These are phyloP conservation scores for Troglohyphantes excavatus DNA, from an alignment of 2,888 invertebrate species.

Conservation along the genomic window DNA sequence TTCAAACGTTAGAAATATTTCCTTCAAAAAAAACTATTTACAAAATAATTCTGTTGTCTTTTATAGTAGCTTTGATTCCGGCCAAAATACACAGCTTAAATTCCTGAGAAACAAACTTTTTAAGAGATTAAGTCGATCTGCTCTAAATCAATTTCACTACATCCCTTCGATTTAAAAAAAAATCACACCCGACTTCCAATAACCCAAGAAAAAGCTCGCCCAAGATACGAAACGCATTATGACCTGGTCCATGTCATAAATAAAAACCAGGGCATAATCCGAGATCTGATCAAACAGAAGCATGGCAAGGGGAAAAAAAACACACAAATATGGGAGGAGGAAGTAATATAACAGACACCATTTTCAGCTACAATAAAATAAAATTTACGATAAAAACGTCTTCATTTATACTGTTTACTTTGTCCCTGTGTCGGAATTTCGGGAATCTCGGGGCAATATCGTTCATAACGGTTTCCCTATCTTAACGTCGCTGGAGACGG, in stretches of 20 bases:
- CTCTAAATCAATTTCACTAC: constrained; percentile 1
- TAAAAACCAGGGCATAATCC: constrained; percentile 54
- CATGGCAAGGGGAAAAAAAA: background rate
- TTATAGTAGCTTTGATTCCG: too few relatives aligned
- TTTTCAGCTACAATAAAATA: constrained; percentile 59
- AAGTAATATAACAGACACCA: constrained; percentile 59
- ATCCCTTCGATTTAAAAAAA: background rate
- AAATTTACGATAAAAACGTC: constrained; percentile 69
- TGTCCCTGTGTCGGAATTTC: constrained; percentile 28
- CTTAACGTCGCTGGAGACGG: constrained; percentile 49
- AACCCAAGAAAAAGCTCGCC: background rate
- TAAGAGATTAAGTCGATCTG: background rate
- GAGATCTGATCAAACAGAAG: constrained; percentile 68
- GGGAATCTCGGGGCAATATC: constrained; percentile 39
- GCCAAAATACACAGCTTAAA: too few relatives aligned
- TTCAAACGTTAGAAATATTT: too few relatives aligned
- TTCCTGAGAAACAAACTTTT: background rate
- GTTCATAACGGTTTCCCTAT: constrained; percentile 59
- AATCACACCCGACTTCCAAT: constrained; percentile 16
- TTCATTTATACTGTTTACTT: constrained; percentile 72
- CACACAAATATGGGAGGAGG: background rate
- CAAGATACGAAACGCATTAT: constrained; percentile 15
- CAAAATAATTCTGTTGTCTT: too few relatives aligned
- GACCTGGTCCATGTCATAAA: constrained; percentile 33
- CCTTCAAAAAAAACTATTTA: too few relatives aligned